Conservation (phyloP, 2,888 invertebrate genomes). For the Isoperla grammatica region DNA sequence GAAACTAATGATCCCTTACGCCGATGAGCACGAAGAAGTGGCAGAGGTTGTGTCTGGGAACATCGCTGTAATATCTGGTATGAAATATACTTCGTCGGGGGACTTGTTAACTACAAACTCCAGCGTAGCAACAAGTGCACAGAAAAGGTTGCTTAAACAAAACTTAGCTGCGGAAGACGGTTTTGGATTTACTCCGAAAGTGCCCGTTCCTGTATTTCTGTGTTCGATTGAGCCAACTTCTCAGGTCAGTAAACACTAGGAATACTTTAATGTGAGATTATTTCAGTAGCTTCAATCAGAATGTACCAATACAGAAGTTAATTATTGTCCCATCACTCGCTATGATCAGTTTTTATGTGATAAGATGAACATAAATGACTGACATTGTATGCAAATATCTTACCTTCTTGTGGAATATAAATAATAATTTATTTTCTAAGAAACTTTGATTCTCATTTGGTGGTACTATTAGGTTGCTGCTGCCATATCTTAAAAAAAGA, state of each 20-base stretch:
- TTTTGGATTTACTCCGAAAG: conserved; percentile 54
- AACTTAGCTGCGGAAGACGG: conserved; percentile 38
- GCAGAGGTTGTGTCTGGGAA: conserved; percentile 63
- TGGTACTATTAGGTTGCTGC: no score
- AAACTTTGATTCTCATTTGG: no score
- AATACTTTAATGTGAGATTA: no score
- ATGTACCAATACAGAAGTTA: no score
- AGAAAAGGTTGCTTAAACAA: conserved; percentile 44
- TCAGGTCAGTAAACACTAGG: conserved; percentile 39
- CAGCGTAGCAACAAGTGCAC: conserved; percentile 54
- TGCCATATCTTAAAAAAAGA: no score
- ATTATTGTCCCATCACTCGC: no score
- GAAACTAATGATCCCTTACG: conserved; percentile 66
- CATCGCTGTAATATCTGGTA: conserved; percentile 82
- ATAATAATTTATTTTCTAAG: no score
- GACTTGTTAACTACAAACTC: conserved; percentile 63
- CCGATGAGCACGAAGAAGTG: conserved; percentile 83
- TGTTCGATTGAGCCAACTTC: conserved; percentile 93
- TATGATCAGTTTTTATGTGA: no score
- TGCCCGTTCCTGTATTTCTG: conserved; percentile 94
- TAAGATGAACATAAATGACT: no score
- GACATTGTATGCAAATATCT: no score
- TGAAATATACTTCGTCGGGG: conserved; percentile 64
- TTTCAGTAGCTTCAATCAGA: no score
- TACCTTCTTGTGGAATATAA: no score